A percentile compares a stretch with the other conserved stretches of the same genome.
These are phyloP conservation scores for Microctonus hyperodae DNA, from an alignment of 2,888 invertebrate species.

Conservation along the genomic window DNA sequence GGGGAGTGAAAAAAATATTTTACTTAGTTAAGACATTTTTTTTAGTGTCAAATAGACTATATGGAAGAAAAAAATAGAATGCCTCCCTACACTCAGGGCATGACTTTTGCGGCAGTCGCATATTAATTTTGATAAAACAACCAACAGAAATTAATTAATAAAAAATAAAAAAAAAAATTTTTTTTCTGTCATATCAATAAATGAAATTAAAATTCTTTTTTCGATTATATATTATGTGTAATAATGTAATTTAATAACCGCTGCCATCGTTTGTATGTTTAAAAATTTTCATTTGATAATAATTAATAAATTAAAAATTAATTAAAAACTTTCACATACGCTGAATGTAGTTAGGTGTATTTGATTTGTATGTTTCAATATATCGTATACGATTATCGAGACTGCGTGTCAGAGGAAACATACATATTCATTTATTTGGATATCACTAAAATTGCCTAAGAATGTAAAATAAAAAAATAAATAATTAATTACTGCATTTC, in stretches of 20 bases:
- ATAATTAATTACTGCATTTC: slow-evolving; percentile 16
- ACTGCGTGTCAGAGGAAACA: slow-evolving; percentile 58
- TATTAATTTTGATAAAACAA: slow-evolving; percentile 27
- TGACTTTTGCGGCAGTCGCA: slow-evolving; percentile 23
- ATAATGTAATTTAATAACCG: neutral
- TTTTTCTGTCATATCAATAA: neutral
- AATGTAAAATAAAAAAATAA: neutral
- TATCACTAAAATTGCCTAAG: neutral
- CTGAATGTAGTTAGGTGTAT: slow-evolving; percentile 54
- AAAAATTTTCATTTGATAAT: neutral
- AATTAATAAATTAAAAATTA: neutral
- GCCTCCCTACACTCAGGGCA: slow-evolving; percentile 55
- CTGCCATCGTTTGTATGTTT: neutral
- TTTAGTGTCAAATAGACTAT: neutral
- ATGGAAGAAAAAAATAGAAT: slow-evolving; percentile 35
- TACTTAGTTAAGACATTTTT: slow-evolving; percentile 57
- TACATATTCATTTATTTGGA: slow-evolving; percentile 56
- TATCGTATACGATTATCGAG: slow-evolving; percentile 36
- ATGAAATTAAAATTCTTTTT: neutral
- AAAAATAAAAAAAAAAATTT: slow-evolving; percentile 25
- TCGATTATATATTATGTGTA: too few species aligned
- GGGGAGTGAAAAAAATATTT: slow-evolving; percentile 61
- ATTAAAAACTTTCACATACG: slow-evolving; percentile 11
- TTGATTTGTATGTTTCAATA: slow-evolving; percentile 43
- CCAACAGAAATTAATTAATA: slow-evolving; percentile 26